Evolutionary conservation across 2,113 vertebrate species (phyloP), one percentile per base, ranked within the genome.

Genomic region (Tautogolabrus adspersus): DNA sequence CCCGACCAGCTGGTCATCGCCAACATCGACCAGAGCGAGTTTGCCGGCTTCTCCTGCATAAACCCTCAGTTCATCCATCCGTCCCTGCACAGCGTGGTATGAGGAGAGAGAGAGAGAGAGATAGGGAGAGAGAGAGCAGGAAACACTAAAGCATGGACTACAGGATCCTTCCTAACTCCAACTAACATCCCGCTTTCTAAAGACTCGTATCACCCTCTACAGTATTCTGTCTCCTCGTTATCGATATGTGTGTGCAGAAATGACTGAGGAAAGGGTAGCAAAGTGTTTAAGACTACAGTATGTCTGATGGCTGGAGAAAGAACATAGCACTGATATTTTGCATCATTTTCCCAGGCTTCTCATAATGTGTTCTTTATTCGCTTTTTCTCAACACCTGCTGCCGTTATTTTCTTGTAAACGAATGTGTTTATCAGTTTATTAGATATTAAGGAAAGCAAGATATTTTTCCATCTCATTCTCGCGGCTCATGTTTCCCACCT

Each of bases 1-100:
- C 97, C 98, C 0, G 98, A 99, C 87, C 97, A 99, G 90, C 94
- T 99, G 90, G 97, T 99, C 94, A 98, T 99, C 42, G 94, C 98
- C 71, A 99, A 99, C 94, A 97, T 99, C 66, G 98, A 99, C 94
- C 98, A 99, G 93, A 94, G 95, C 42, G 98, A 99, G 91, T 99
- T 99, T 0, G 97, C 97, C 22, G 98, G 98, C 59, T 99, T 99
- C 94, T 99, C 98, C 2, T 99, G 92, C 40, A 92, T 99, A 90
- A 99, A 99, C 90, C 94, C 94, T 19, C 96, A 98, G 92, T 99
- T 98, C 15, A 1, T 96, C 69, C 96, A 97, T 69, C 95, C 98
- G 3, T 91, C 95, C 5, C 68, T 96, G 65, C 94, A 96, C 91
- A 96, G 95, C 26, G 93, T 95, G 69, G 96, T 96, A 91, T 99